These are phyloP conservation scores for Ormyrus rosae DNA, from an alignment of 2,888 invertebrate genomes.

Conservation along the genomic window DNA sequence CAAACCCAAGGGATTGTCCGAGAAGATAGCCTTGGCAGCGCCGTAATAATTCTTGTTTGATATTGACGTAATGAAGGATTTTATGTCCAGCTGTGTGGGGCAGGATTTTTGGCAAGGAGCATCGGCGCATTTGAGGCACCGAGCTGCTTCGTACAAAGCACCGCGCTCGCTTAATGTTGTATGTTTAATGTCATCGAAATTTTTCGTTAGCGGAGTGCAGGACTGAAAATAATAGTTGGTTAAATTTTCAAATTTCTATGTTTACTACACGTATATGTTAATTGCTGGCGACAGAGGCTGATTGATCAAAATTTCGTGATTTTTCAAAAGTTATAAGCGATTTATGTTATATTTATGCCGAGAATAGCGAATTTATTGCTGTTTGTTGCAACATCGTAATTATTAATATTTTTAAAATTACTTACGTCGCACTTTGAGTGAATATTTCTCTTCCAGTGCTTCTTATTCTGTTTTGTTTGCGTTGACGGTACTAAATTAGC, in stretches of 20 bases:
- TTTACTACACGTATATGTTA: neutral
- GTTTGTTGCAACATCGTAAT: no score
- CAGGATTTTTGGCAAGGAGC: slow-evolving; percentile 99
- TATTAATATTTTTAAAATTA: slow-evolving; percentile 58
- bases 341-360: no score
- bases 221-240: slow-evolving; percentile 74
- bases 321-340: no score
- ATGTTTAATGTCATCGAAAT: slow-evolving; percentile 98
- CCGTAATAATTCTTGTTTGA: slow-evolving; percentile 99
- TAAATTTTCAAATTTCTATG: no score
- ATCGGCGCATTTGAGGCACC: slow-evolving; percentile 95
- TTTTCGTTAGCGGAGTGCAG: slow-evolving; percentile 85
- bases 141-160: slow-evolving; percentile 91
- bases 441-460: slow-evolving; percentile 96
- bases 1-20: slow-evolving; percentile 96
- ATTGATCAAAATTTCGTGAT: no score
- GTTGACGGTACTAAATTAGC: slow-evolving; percentile 90
- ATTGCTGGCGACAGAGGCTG: neutral
- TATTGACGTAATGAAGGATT: slow-evolving; percentile 97
- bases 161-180: slow-evolving; percentile 97
- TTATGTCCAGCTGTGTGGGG: slow-evolving; percentile 97
- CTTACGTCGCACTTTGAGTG: slow-evolving; percentile 90
- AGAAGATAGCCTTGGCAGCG: slow-evolving; percentile 95
- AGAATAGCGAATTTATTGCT: no score
- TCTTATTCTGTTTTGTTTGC: slow-evolving; percentile 90